Evolutionary conservation across 2,888 invertebrate genomes (phyloP), one percentile per base, ranked within the genome.

Genomic region (Eristalis tenax): DNA sequence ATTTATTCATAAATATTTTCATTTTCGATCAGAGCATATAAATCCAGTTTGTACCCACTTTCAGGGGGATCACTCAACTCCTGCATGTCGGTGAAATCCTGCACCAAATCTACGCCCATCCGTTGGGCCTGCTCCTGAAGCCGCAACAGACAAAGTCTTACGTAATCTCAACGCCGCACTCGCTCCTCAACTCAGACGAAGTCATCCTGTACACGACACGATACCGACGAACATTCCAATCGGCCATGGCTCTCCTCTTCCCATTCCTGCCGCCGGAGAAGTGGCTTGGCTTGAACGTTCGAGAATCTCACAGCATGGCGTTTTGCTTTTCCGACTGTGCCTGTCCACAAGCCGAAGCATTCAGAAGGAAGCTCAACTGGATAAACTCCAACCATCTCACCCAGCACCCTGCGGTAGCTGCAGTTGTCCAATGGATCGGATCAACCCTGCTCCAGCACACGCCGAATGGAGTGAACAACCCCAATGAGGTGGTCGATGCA

Each of bases 181-280:
- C 92, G 0, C 88, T 90, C 77, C 92, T 91, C 68, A 93, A 91
- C 92, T 92, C 93, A 0, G 94, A 95, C 4, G 96, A 96, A 88
- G 94, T 96, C 40, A 91, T 96, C 15, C 94, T 96, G 5, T 96
- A 96, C 91, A 97, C 97, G 89, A 98, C 98, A 0, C 95, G 96
- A 59, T 98, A 97, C 92, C 93, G 98, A 0, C 94, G 99, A 90
- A 99, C 99, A 22, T 97, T 97, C 91, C 98, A 98, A 93, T 98
- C 98, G 89, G 96, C 97, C 0, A 94, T 97, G 89, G 97, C 97
- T 0, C 94, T 97, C 89, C 92, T 97, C 3, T 97, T 95, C 91
- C 95, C 96, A 0, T 94, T 97, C 87, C 93, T 97, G 50, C 95
- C 96, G 3, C 93, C 94, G 1, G 96, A 96, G 78, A 94, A 95